Evolutionary conservation across 1,140 invertebrate species (phyloP).

Genomic region (Pogonus chalceus): DNA sequence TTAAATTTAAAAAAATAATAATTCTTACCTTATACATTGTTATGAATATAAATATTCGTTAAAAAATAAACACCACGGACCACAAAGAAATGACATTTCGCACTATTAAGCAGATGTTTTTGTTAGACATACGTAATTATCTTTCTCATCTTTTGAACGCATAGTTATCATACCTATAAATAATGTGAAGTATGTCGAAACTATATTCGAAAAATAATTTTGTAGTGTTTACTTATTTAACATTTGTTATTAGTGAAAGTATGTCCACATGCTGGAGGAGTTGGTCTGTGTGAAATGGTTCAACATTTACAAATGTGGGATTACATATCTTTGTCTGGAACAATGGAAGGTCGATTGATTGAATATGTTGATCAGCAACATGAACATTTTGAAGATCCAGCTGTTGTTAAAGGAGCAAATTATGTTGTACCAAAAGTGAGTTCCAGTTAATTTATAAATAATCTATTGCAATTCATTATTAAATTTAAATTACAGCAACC

Average conservation of each 20-base stretch:
- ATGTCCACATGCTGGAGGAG: conserved; percentile 86
- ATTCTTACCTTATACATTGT: background rate
- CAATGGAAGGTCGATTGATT: conserved; percentile 59
- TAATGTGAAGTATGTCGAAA: too few species aligned
- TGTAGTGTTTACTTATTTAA: conserved; percentile 10
- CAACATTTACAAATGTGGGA: conserved; percentile 88
- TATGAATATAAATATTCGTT: background rate
- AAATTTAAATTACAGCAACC: conserved; percentile 40
- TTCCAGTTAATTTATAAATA: conserved; percentile 3
- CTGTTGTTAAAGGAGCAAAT: conserved; percentile 52
- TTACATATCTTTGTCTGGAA: conserved; percentile 61
- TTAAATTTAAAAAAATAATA: background rate
- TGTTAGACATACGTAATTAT: too few species aligned
- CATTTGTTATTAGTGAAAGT: conserved; percentile 68
- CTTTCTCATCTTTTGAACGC: too few species aligned
- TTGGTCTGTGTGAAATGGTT: conserved; percentile 87
- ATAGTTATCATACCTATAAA: too few species aligned
- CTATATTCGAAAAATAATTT: background rate
- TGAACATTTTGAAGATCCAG: conserved; percentile 68
- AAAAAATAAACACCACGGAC: background rate
- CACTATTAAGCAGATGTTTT: too few species aligned
- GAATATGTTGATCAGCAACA: conserved; percentile 87
- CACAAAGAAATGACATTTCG: background rate
- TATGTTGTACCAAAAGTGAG: conserved; percentile 64
- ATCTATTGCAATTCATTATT: background rate